Base-by-base conservation (phyloP, 2,113 vertebrate genomes). In the Phycodurus eques region DNA sequence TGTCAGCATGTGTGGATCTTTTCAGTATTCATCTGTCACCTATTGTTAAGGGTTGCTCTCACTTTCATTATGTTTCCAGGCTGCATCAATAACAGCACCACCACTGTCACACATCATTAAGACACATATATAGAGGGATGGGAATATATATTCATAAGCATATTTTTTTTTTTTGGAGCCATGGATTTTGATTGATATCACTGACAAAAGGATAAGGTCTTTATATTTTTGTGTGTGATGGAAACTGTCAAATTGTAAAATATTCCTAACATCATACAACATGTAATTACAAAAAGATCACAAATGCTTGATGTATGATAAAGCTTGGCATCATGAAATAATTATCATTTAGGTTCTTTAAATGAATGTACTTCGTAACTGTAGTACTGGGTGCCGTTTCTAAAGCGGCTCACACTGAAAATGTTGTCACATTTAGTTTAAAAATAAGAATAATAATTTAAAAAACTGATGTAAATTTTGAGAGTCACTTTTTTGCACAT, bases 101-200 rank as follows among this genome's bases (percentile, higher is more conserved):
- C 80, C 85, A 81, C 85, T 92, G 89, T 92, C 91, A 90, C 80
- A 86, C 77, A 85, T 84, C 80, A 92, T 93, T 90, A 91, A 83
- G 80, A 83, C 77, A 82, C 78, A 90, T 88, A 89, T 90, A 79
- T 81, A 88, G 88, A 88, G 75, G 81, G 78, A 85, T 60, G 73
- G 77, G 78, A 79, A 75, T 73, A 85, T 84, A 81, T 86, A 90
- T 90, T 89, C 80, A 84, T 61, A 72, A 67, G 75, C 77, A 81
- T 82, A 88, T 91, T 1, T 22, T 39, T 39, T 60, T 60, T 60
- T 62, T 19, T 22, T 44, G 79, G 77, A 77, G 75, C 17, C 13
- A 68, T 73, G 83, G 14, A 60, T 76, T 51, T 83, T 84, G 85
- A 90, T 87, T 80, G 86, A 90, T 91, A 80, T 75, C 71, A 80